phyloP scores from a whole-genome alignment of 35 echinoderm and acorn worm genomes.

The Stichopus chloronotus region DNA sequence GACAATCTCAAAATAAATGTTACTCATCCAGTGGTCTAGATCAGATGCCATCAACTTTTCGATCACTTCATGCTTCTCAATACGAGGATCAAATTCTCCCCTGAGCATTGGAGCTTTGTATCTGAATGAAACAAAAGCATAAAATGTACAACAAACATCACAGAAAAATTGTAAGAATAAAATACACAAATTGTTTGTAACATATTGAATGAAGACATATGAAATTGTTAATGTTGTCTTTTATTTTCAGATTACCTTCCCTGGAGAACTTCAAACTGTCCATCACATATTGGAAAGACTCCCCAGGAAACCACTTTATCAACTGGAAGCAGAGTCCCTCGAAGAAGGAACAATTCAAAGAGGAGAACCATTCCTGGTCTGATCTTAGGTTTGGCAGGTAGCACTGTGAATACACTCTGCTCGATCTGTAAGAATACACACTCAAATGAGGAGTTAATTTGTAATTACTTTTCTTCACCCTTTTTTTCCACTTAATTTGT shows the following conservation, averaged over 20 bases:
- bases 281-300: slow-evolving; percentile 96
- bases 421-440: slow-evolving; percentile 67
- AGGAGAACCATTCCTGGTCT: slow-evolving; percentile 91
- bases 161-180: not conserved
- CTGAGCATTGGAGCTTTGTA: slow-evolving; percentile 93
- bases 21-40: slow-evolving; percentile 97
- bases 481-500: too few relatives aligned
- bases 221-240: too few relatives aligned
- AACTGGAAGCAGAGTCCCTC: slow-evolving; percentile 87
- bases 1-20: slow-evolving; percentile 96
- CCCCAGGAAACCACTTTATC: slow-evolving; percentile 98
- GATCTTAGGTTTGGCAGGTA: slow-evolving; percentile 81
- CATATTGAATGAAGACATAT: not conserved
- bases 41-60: slow-evolving; percentile 95
- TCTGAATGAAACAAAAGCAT: slow-evolving; percentile 43
- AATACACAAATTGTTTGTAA: not conserved
- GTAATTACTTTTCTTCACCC: too few relatives aligned
- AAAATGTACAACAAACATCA: not conserved
- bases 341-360: slow-evolving; percentile 90
- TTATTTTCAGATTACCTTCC: slow-evolving; percentile 77
- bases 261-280: slow-evolving; percentile 88
- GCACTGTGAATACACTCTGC: slow-evolving; percentile 95
- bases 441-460: not conserved
- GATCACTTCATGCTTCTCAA: slow-evolving; percentile 80
- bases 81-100: slow-evolving; percentile 85